Evolutionary conservation across 2,797 vertebrate species (phyloP).

Genomic region (Graptemys geographica): DNA sequence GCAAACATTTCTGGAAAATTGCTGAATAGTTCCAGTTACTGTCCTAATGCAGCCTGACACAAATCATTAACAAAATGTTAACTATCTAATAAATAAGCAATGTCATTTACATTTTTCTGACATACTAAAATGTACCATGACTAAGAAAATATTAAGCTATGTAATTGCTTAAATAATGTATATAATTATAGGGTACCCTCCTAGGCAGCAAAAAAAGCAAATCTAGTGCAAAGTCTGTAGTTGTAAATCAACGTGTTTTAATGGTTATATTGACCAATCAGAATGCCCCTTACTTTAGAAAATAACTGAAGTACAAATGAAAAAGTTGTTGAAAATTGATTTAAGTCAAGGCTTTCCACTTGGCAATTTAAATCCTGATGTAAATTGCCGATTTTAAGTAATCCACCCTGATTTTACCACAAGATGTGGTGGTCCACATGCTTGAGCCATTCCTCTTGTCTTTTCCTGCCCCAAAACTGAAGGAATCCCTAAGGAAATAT

Average conservation of each 20-base stretch:
- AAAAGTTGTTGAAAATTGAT: no score
- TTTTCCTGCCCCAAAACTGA: not conserved
- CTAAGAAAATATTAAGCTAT: not conserved
- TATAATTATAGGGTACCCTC: not conserved
- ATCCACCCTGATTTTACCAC: not conserved
- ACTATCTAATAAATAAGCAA: no score
- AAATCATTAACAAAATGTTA: not conserved
- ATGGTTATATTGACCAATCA: not conserved
- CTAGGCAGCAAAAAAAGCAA: not conserved
- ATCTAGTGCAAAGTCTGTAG: not conserved
- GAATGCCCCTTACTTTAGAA: not conserved
- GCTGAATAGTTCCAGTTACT: not conserved
- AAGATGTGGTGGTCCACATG: not conserved
- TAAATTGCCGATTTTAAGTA: no score
- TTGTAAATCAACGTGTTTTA: not conserved
- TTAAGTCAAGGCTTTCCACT: no score
- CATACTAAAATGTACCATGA: not conserved
- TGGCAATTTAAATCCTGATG: no score
- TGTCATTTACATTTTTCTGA: no score
- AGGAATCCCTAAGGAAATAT: not conserved
- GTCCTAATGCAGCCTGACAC: not conserved
- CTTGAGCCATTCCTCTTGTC: not conserved
- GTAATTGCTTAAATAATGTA: not conserved
- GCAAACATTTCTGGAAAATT: no score
- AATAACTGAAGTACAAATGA: no score